Evolutionary conservation across 2,113 vertebrate species (phyloP), one percentile per base, ranked within the genome.

Genomic region (Pantherophis guttatus): DNA sequence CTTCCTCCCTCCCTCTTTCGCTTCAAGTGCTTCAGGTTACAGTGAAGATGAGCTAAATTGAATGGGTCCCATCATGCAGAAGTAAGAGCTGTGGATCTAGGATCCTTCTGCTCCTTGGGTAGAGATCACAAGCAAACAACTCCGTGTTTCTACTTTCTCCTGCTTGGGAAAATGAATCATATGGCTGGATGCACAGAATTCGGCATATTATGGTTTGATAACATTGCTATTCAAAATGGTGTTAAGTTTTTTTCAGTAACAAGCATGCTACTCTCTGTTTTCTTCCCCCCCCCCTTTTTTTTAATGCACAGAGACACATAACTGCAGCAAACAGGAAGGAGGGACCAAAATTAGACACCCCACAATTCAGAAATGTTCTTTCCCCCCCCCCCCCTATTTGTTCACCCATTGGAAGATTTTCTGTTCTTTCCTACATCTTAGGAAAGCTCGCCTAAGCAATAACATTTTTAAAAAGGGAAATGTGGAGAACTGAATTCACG

Each of bases 141-240:
- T 62, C 59, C 59, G 24, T 12, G 9, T 62, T 12, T 62, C 10
- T 62, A 11, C 59, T 62, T 62, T 62, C 59, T 29, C 59, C 59
- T 53, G 50, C 50, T 52, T 29, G 59, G 59, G 59, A 62, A 62
- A 26, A 62, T 62, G 59, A 11, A 21, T 23, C 57, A 7, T 57
- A 57, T 21, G 19, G 55, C 55, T 48, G 44, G 44, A 21, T 33
- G 0, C 23, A 94, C 0, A 1, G 87, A 12, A 81, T 95, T 93
- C 53, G 15, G 91, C 91, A 70, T 93, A 90, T 88, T 8, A 7
- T 6, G 92, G 89, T 93, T 81, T 58, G 88, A 70, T 53, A 75
- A 70, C 94, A 90, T 92, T 92, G 92, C n/a, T 85, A 93, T 33
- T 55, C 89, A 95, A 95, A 96, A 93, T 70, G 94, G 86, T 19